Conservation (phyloP, 2,113 vertebrate species). For the Takifugu flavidus region DNA sequence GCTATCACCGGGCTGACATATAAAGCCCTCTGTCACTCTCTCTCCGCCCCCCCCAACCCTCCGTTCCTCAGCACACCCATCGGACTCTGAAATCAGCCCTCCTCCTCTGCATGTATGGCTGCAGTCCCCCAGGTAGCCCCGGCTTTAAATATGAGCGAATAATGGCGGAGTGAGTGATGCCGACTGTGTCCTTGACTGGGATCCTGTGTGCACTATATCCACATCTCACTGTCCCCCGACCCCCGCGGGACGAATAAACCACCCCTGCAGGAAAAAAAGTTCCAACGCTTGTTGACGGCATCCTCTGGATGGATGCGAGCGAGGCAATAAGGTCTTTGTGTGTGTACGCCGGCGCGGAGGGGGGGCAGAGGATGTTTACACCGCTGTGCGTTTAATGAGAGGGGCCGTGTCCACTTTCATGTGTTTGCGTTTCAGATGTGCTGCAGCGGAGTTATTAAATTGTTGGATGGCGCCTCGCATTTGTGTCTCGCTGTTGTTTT, state of each 20-base stretch:
- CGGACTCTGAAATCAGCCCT: slow-evolving; percentile 68
- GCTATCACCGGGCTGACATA: slow-evolving; percentile 68
- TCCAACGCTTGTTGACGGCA: slow-evolving; percentile 58
- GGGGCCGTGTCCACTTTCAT: slow-evolving; percentile 53
- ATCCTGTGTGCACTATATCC: slow-evolving; percentile 65
- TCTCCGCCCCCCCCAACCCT: slow-evolving; percentile 2
- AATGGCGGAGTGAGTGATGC: slow-evolving; percentile 71
- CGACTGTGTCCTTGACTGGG: slow-evolving; percentile 70
- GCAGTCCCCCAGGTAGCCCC: slow-evolving; percentile 61
- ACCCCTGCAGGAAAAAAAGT: slow-evolving; percentile 53
- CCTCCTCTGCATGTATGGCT: slow-evolving; percentile 50
- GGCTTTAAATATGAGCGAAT: slow-evolving; percentile 73
- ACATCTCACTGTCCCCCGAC: slow-evolving; percentile 61
- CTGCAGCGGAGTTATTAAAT: slow-evolving; percentile 56
- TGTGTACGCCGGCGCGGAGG: slow-evolving; percentile 35
- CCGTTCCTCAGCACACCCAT: slow-evolving; percentile 62
- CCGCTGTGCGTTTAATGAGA: slow-evolving; percentile 59
- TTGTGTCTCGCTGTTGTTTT: slow-evolving; percentile 43
- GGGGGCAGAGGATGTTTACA: slow-evolving; percentile 43
- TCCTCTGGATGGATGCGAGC: slow-evolving; percentile 48
- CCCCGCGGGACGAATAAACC: slow-evolving; percentile 63
- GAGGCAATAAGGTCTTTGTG: slow-evolving; percentile 45
- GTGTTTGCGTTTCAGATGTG: slow-evolving; percentile 56
- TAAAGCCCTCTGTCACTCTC: slow-evolving; percentile 63
- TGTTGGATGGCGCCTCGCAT: slow-evolving; percentile 37